phyloP scores from a whole-genome alignment of 2,797 vertebrate species.

The Natrix natrix region DNA sequence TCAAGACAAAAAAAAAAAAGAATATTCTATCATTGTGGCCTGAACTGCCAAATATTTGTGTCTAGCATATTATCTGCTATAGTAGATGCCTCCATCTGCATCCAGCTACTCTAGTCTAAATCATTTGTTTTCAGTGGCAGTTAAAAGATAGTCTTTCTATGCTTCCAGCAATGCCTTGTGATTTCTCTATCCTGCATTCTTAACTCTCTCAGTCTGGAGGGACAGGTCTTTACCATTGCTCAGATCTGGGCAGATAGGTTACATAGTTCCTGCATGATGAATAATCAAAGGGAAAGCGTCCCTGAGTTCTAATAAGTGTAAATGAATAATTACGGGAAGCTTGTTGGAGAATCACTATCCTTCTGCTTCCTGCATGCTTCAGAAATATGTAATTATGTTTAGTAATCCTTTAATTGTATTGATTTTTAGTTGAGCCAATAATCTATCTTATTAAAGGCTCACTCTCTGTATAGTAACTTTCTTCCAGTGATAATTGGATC shows the following conservation, averaged over 20 bases:
- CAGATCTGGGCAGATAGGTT: neutral
- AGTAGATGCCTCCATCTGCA: neutral
- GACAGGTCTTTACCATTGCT: neutral
- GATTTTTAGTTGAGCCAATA: conserved; percentile 6
- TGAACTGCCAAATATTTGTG: neutral
- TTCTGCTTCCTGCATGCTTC: neutral
- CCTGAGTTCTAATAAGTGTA: neutral
- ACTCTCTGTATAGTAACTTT: neutral
- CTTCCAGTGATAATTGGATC: neutral
- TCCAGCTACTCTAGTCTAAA: neutral
- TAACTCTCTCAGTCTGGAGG: neutral
- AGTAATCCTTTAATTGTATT: neutral
- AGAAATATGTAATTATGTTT: neutral
- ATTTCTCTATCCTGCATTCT: neutral
- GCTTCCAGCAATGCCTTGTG: neutral
- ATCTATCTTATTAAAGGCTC: neutral
- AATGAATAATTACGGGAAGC: neutral
- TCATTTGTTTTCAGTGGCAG: neutral
- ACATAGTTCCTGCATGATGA: neutral
- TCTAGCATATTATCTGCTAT: neutral
- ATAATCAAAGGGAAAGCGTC: neutral
- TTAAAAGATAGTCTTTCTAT: neutral
- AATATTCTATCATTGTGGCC: neutral
- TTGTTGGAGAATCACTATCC: neutral
- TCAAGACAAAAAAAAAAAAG: neutral